These are phyloP conservation scores for Ametastegia equiseti DNA, from an alignment of 2,888 invertebrate genomes.

Conservation along the genomic window DNA sequence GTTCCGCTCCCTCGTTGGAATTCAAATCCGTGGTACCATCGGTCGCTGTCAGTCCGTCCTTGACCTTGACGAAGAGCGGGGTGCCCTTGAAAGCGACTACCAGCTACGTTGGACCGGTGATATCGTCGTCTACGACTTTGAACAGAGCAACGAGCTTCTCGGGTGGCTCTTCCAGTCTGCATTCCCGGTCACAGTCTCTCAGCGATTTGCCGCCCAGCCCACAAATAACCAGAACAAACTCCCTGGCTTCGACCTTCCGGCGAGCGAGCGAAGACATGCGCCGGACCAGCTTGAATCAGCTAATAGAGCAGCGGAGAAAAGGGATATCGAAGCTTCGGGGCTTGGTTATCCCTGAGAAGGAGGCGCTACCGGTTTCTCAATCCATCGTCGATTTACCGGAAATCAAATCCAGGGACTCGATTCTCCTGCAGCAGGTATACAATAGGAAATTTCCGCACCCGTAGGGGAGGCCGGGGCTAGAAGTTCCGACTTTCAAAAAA, in stretches of 20 bases:
- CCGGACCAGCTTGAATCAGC: slow-evolving; percentile 84
- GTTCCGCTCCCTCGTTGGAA: slow-evolving; percentile 52
- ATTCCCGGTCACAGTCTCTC: slow-evolving; percentile 77
- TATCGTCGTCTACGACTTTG: slow-evolving; percentile 53
- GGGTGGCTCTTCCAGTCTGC: slow-evolving; percentile 69
- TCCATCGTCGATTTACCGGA: slow-evolving; percentile 88
- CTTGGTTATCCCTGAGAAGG: slow-evolving; percentile 90
- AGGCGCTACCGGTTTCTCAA: slow-evolving; percentile 77
- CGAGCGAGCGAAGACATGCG: slow-evolving; percentile 76
- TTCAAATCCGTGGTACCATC: slow-evolving; percentile 61
- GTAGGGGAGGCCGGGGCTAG: too few relatives aligned
- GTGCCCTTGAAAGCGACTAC: slow-evolving; percentile 25
- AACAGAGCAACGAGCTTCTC: slow-evolving; percentile 75
- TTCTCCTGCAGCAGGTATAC: slow-evolving; percentile 67
- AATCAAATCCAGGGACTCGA: slow-evolving; percentile 86
- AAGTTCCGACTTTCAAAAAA: too few relatives aligned
- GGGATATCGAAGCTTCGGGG: slow-evolving; percentile 91
- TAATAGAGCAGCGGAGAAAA: slow-evolving; percentile 89
- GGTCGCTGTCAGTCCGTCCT: slow-evolving; percentile 24
- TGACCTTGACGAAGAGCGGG: slow-evolving; percentile 52
- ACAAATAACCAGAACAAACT: slow-evolving; percentile 68
- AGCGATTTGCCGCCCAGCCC: slow-evolving; percentile 73
- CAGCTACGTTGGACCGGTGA: slow-evolving; percentile 54
- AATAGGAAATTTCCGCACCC: too few relatives aligned
- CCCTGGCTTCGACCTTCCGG: slow-evolving; percentile 68